A percentile compares a stretch with the other conserved stretches of the same genome.
phyloP scores from a whole-genome alignment of 2,888 invertebrate genomes.

The Gnatocerus cornutus region DNA sequence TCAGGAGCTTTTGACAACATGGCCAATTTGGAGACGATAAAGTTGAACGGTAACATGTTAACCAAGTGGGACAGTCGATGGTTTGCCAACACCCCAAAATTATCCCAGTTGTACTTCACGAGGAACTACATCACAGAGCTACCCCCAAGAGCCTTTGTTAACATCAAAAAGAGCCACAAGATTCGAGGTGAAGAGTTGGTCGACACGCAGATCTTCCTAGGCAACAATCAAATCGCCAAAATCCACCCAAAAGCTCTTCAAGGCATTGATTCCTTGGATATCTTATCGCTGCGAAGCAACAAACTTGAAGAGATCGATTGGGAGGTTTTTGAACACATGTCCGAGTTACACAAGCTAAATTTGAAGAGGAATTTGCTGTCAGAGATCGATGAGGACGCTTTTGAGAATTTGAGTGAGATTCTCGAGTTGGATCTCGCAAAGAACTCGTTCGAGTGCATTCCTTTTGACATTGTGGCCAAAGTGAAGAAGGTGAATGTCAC shows the following conservation, averaged over 20 bases:
- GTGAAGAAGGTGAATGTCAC: slow-evolving; percentile 14
- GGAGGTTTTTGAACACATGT: slow-evolving; percentile 44
- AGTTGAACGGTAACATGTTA: slow-evolving; percentile 64
- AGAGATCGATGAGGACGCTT: slow-evolving; percentile 7
- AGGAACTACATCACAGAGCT: slow-evolving; percentile 61
- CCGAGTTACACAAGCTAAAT: slow-evolving; percentile 24
- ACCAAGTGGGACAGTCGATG: slow-evolving; percentile 62
- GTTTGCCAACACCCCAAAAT: slow-evolving; percentile 62
- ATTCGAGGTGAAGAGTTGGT: slow-evolving; percentile 41
- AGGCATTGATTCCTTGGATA: slow-evolving; percentile 56
- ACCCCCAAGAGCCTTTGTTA: slow-evolving; percentile 59
- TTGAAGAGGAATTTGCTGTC: slow-evolving; percentile 34
- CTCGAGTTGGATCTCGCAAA: slow-evolving; percentile 41
- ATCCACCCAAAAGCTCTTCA: slow-evolving; percentile 56
- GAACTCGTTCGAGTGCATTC: slow-evolving; percentile 50
- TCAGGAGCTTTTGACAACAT: slow-evolving; percentile 58
- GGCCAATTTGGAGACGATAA: slow-evolving; percentile 60
- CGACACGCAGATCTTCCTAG: slow-evolving; percentile 52
- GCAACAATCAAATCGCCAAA: slow-evolving; percentile 54
- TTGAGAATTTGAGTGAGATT: slow-evolving; percentile 26
- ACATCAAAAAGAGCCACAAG: slow-evolving; percentile 23
- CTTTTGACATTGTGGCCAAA: slow-evolving; percentile 36
- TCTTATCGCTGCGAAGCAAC: slow-evolving; percentile 59
- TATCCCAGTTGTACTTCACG: slow-evolving; percentile 61
- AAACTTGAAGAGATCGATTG: slow-evolving; percentile 54